phyloP scores from a whole-genome alignment of 2,888 invertebrate species.

The Xestia xanthographa region DNA sequence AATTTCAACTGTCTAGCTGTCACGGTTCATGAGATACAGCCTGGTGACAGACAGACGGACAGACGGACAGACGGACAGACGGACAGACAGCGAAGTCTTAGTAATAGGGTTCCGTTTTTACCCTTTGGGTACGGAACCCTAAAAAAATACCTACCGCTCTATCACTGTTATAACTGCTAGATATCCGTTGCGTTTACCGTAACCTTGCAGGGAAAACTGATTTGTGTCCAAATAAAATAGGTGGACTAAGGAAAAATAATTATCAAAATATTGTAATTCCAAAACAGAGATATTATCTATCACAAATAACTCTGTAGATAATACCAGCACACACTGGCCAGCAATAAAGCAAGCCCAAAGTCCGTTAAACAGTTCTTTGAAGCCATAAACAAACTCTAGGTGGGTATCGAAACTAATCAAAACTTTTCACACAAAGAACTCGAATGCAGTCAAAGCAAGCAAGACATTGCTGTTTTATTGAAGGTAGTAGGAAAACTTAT shows the following conservation, averaged over 20 bases:
- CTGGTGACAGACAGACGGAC: no score
- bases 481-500: conserved; percentile 77
- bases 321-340: conserved; percentile 3
- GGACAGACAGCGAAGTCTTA: no score
- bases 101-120: no score
- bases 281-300: background rate
- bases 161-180: background rate
- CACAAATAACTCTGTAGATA: background rate
- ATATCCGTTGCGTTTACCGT: background rate
- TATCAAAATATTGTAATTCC: background rate
- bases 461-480: conserved; percentile 82
- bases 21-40: no score
- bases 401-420: conserved; percentile 82
- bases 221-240: background rate
- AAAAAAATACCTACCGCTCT: no score
- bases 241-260: background rate
- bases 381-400: conserved; percentile 67
- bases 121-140: no score
- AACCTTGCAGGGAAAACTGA: background rate
- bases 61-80: no score
- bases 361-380: conserved; percentile 15
- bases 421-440: conserved; percentile 81
- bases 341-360: conserved; percentile 8
- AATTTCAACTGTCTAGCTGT: no score
- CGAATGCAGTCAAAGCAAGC: conserved; percentile 78